Evolutionary conservation across 2,888 invertebrate species (phyloP).

Genomic region (Coenonympha arcania): DNA sequence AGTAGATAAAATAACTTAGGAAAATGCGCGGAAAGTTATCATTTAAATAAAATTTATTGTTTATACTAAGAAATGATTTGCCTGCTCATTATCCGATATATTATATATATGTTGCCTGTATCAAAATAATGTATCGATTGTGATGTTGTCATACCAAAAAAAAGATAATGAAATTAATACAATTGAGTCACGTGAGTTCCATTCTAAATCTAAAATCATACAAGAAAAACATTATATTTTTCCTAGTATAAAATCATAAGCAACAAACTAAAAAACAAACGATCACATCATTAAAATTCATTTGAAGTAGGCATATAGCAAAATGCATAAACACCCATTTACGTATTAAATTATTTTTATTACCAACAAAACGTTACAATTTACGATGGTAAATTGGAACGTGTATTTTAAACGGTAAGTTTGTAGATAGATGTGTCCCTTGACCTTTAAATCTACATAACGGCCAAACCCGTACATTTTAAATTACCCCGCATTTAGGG

Average conservation of each 20-base stretch:
- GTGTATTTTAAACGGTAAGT: neutral
- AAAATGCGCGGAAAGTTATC: no score
- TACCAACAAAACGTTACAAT: no score
- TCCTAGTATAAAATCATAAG: neutral
- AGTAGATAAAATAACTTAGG: no score
- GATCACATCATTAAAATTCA: neutral
- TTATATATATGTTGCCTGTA: no score
- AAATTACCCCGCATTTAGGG: conserved; percentile 4
- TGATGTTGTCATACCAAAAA: no score
- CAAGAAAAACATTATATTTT: neutral
- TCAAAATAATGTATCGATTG: no score
- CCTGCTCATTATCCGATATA: no score
- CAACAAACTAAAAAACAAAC: neutral
- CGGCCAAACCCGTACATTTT: neutral
- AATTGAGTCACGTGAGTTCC: no score
- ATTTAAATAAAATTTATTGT: no score
- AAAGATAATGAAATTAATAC: no score
- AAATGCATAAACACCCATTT: neutral
- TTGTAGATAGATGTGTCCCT: neutral
- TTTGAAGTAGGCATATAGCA: neutral
- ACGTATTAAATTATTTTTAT: neutral
- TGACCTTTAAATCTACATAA: neutral
- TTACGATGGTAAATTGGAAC: neutral
- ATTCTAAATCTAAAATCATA: neutral
- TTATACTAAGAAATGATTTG: no score